Evolutionary conservation across 1,140 invertebrate genomes (phyloP).

Genomic region (Leptinotarsa lineolata): DNA sequence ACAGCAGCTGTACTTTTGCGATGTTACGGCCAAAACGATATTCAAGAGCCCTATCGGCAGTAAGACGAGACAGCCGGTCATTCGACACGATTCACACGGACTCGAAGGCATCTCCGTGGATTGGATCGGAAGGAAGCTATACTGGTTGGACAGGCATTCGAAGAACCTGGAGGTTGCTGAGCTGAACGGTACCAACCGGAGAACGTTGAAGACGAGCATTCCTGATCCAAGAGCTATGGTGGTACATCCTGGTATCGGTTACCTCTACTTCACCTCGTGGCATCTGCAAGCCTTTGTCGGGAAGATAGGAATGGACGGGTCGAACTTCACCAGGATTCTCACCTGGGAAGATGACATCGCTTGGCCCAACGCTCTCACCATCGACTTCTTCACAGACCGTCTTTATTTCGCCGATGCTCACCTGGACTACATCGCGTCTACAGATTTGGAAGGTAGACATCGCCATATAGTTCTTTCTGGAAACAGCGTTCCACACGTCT

Average conservation of each 20-base stretch:
- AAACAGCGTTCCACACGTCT: constrained; percentile 86
- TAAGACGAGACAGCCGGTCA: constrained; percentile 76
- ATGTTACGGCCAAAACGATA: constrained; percentile 92
- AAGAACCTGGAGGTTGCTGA: constrained; percentile 93
- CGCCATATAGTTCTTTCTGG: constrained; percentile 82
- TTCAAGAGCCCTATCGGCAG: constrained; percentile 69
- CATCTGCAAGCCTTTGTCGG: constrained; percentile 95
- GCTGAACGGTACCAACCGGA: constrained; percentile 88
- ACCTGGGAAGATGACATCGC: constrained; percentile 94
- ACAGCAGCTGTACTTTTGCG: constrained; percentile 89
- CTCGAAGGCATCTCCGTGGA: constrained; percentile 96
- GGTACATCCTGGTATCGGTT: constrained; percentile 92
- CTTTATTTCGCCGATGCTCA: constrained; percentile 98
- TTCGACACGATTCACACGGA: constrained; percentile 91
- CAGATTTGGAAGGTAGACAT: constrained; percentile 87
- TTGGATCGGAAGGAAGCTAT: constrained; percentile 95
- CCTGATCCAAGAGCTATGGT: constrained; percentile 91
- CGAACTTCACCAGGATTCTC: constrained; percentile 85
- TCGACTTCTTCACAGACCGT: constrained; percentile 94
- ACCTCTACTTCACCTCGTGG: constrained; percentile 96
- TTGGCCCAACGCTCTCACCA: constrained; percentile 96
- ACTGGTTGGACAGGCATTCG: constrained; percentile 95
- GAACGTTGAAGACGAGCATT: constrained; percentile 84
- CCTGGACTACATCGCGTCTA: constrained; percentile 94
- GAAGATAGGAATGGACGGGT: constrained; percentile 97